Evolutionary conservation across 2,113 vertebrate species (phyloP).

Genomic region (Bombycilla garrulus): DNA sequence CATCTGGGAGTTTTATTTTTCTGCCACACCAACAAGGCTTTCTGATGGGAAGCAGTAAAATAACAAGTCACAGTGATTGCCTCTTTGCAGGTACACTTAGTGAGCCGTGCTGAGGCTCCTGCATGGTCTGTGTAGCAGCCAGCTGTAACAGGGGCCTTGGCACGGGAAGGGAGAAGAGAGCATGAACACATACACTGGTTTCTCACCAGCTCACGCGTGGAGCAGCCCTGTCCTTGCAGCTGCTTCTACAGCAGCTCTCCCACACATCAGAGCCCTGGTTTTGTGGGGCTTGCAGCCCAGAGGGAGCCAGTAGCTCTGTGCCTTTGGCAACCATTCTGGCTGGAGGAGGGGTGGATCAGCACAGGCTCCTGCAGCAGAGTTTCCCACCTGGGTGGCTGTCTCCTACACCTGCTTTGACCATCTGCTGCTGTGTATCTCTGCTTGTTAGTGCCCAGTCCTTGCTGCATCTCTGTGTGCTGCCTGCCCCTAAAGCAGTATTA

Average conservation of each 20-base stretch:
- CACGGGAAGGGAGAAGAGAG: neutral
- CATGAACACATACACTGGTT: rapidly evolving
- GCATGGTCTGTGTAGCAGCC: neutral
- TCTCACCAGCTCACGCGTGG: neutral
- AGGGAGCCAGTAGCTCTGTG: neutral
- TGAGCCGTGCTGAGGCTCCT: neutral
- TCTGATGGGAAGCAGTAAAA: neutral
- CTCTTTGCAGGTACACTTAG: neutral
- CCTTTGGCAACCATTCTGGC: neutral
- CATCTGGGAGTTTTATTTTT: neutral
- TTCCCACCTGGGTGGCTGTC: neutral
- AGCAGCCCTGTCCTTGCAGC: neutral
- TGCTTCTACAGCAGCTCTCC: neutral
- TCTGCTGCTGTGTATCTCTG: neutral
- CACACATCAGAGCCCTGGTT: neutral
- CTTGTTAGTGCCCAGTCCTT: neutral
- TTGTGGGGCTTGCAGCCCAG: neutral
- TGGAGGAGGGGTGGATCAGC: neutral
- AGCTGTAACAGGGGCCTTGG: neutral
- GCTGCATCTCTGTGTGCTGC: neutral
- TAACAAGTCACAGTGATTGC: neutral
- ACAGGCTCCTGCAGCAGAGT: neutral
- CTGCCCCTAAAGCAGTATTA: neutral
- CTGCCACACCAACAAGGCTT: neutral
- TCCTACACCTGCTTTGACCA: neutral